Base-by-base conservation (phyloP, 64 coral and sea anemone species). In the Actinia tenebrosa region DNA sequence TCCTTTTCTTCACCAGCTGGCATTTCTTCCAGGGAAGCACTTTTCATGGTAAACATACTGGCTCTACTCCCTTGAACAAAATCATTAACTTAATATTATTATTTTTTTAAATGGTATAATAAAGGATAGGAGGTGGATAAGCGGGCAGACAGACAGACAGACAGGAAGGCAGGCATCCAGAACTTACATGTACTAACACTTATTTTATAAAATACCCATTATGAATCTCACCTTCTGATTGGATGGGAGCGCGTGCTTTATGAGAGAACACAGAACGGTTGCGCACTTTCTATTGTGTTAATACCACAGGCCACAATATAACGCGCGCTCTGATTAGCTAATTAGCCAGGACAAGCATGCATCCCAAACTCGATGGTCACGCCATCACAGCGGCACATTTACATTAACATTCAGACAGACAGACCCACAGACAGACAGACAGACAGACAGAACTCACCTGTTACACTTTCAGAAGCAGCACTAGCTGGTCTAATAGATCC, bases 21-120 rank as follows among this genome's bases (percentile, higher is more conserved):
- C 60, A 95, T 90, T 10, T 93, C 97, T 23, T 99, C 97, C 15
- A 94, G 63, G 45, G 91, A 92, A 22, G 80, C 71, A 16, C 91
- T 93, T 61, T 96, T 93, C 45, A 96, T 83, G 56, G 97, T 99
- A 56, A 89, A 89, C 79, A 99, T 83, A 80, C 97, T 99, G 69
- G 90, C 93, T 92, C 92, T 89, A 85, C 95, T 98, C 62, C 93
- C 97, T 99, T 53, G 9, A 71, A 89, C 6, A 19, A 16, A 78
- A 50, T 17, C 11, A 63, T 42, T 18, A 61, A 60, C 19, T 3
- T 10, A 25, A 10, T 25, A 10, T 6, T 71, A 10, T 5, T 30
- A 10, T 71, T 25, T 11, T 37, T 37, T 37, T 37, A 37, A 37
- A 37, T 37, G 30, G 30, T 37, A 37, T 37, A 37, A 37, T 37